Evolutionary conservation across 2,888 invertebrate species (phyloP).

Genomic region (Atrina japonica): DNA sequence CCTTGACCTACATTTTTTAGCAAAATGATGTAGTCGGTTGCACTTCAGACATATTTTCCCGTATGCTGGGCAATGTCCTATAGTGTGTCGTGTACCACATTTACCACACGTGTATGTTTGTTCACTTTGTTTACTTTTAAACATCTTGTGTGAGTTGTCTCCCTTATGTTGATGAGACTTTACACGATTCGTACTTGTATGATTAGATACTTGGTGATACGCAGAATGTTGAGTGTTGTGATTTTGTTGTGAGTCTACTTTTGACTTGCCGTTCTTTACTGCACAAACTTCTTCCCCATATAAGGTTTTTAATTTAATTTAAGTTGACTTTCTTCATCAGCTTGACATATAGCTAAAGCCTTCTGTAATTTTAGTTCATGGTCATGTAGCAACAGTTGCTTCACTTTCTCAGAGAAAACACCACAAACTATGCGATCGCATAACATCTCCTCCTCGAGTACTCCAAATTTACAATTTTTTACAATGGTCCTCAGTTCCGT

Average conservation of each 20-base stretch:
- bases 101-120: not conserved
- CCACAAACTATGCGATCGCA: constrained; percentile 26
- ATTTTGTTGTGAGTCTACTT: no score
- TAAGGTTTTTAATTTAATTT: constrained; percentile 10
- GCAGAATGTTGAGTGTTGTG: no score
- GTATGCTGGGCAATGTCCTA: constrained; percentile 33
- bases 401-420: constrained; percentile 36
- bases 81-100: constrained; percentile 29
- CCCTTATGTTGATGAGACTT: no score
- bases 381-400: constrained; percentile 40
- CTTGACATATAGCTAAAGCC: constrained; percentile 8
- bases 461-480: constrained; percentile 44
- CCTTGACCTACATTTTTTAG: no score
- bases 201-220: no score
- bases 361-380: constrained; percentile 5
- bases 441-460: constrained; percentile 18
- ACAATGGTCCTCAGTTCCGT: constrained; percentile 34
- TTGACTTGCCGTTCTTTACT: no score
- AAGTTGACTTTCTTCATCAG: constrained; percentile 14
- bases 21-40: no score
- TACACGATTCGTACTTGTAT: no score
- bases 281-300: not conserved
- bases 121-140: constrained; percentile 5
- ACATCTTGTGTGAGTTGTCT: not conserved
- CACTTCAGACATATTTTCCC: constrained; percentile 34